Evolutionary conservation across 2,113 vertebrate species (phyloP).

Genomic region (Malaclemys terrapin): DNA sequence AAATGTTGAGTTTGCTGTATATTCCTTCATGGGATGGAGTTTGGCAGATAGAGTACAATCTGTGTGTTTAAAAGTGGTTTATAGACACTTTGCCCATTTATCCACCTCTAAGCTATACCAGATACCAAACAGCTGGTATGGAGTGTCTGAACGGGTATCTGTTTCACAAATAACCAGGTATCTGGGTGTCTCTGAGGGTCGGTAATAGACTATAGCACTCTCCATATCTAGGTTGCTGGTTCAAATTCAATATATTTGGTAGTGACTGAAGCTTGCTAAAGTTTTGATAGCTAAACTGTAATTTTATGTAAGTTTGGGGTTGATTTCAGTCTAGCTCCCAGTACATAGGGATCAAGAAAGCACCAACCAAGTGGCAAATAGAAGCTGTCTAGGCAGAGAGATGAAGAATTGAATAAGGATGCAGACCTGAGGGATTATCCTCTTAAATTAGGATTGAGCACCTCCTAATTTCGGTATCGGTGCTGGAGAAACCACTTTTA

Average conservation of each 20-base stretch:
- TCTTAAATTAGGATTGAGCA: slow-evolving; percentile 43
- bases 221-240: slow-evolving; percentile 55
- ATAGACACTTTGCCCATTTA: background rate
- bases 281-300: slow-evolving; percentile 57
- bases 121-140: background rate
- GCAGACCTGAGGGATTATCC: slow-evolving; percentile 43
- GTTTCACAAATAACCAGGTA: slow-evolving; percentile 65
- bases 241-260: slow-evolving; percentile 54
- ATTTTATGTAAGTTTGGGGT: slow-evolving; percentile 36
- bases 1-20: background rate
- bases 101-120: background rate
- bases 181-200: background rate
- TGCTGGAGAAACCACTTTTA: background rate
- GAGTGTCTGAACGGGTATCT: background rate
- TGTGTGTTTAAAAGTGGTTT: background rate
- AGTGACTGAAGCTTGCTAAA: slow-evolving; percentile 56
- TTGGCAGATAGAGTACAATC: background rate
- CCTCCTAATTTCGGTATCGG: too few relatives aligned
- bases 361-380: slow-evolving; percentile 53
- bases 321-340: slow-evolving; percentile 36
- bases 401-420: slow-evolving; percentile 26
- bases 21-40: background rate
- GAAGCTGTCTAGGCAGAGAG: slow-evolving; percentile 30
- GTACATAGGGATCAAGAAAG: slow-evolving; percentile 51
- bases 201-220: background rate